Percentiles rank a stretch among this genome's conserved stretches.
Conservation (phyloP, 2,113 vertebrate genomes). For the Amazona guildingii region DNA sequence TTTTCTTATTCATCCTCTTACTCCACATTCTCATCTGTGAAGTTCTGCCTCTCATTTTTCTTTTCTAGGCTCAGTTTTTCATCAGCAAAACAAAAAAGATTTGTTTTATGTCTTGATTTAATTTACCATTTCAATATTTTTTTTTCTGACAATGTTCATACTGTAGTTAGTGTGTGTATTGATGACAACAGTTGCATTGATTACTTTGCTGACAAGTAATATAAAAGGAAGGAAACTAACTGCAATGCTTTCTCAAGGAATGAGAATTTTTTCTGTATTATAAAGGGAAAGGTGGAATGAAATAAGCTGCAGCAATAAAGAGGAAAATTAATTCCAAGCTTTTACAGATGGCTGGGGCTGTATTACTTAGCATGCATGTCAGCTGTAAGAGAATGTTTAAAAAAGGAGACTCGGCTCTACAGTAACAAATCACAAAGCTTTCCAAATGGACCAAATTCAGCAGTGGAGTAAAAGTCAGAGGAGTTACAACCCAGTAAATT, state of each 20-base stretch:
- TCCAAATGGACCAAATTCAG: constrained; percentile 7
- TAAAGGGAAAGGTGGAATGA: not conserved
- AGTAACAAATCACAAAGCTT: not conserved
- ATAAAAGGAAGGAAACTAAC: constrained; percentile 44
- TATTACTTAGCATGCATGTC: constrained; percentile 1
- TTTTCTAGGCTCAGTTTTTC: constrained; percentile 12
- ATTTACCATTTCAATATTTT: constrained; percentile 11
- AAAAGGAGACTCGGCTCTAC: not conserved
- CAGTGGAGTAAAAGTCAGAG: not conserved
- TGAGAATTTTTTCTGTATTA: not conserved
- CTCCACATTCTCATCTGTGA: not conserved
- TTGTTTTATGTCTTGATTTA: not conserved
- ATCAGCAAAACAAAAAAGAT: not conserved
- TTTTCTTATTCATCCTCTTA: not conserved
- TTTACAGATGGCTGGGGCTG: constrained; percentile 39
- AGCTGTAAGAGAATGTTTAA: constrained; percentile 5
- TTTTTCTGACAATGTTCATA: constrained; percentile 7
- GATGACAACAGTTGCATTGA: constrained; percentile 7
- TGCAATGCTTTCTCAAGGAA: constrained; percentile 29
- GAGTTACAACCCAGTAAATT: not conserved
- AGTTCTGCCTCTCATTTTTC: not conserved
- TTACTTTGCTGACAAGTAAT: constrained; percentile 42
- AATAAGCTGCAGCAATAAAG: constrained; percentile 48
- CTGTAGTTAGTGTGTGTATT: not conserved
- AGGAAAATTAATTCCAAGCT: constrained; percentile 29